These are phyloP conservation scores for Archivesica marissinica DNA, from an alignment of 1,140 invertebrate genomes.

Conservation along the genomic window DNA sequence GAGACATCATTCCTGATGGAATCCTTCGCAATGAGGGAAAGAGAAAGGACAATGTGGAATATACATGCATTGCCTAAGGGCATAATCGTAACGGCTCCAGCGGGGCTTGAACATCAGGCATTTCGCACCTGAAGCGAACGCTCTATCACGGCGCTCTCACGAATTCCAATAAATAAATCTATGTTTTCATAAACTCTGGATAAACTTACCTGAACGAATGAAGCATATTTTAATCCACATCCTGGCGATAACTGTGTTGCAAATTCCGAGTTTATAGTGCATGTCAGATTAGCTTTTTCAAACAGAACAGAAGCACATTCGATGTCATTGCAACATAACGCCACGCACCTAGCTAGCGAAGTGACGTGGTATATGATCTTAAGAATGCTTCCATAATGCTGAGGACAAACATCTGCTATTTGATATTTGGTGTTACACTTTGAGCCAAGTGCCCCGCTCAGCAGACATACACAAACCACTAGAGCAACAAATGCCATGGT, in stretches of 20 bases:
- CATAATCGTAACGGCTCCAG: too few species aligned
- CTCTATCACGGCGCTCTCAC: too few species aligned
- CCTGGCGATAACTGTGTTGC: not conserved
- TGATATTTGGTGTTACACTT: not conserved
- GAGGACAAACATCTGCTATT: not conserved
- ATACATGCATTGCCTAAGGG: too few species aligned
- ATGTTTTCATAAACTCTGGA: too few species aligned
- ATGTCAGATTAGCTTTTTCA: not conserved
- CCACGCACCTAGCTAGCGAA: not conserved
- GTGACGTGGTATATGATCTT: not conserved
- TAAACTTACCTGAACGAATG: not conserved
- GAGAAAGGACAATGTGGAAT: too few species aligned
- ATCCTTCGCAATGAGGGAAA: too few species aligned
- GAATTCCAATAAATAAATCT: too few species aligned
- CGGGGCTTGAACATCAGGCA: too few species aligned
- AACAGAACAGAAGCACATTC: not conserved
- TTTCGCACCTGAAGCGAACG: too few species aligned
- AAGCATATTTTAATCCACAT: not conserved
- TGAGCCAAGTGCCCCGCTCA: not conserved
- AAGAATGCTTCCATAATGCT: not conserved
- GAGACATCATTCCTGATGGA: too few species aligned
- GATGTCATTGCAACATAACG: not conserved
- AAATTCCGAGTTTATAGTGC: not conserved
- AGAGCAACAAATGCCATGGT: too few species aligned
- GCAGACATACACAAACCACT: not conserved